Evolutionary conservation across 2,888 invertebrate genomes (phyloP), one percentile per base, ranked within the genome.

Genomic region (Nezara viridula): DNA sequence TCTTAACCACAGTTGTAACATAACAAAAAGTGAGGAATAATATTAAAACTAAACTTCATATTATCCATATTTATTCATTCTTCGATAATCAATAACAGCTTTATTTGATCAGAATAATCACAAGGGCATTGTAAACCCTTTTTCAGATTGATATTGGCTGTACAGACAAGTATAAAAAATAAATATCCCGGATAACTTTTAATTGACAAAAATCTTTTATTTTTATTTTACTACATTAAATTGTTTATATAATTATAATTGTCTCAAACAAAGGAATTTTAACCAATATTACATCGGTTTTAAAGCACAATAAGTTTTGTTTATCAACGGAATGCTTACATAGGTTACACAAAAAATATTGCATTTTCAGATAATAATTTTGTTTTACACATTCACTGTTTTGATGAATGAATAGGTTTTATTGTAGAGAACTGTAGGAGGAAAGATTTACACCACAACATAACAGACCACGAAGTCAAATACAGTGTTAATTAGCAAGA

Each of bases 31-130:
- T 44, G 21, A 16, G 81, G 40, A n/a, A 47, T 40, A 24, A 77
- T 40, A 81, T 81, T 14, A 81, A 81, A 44, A 81, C 32, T 81
- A 44, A 24, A 44, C 24, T 44, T 77, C 40, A 81, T 81, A 81
- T 81, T 44, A 81, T 81, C 40, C 81, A 81, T 81, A 44, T 81
- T 81, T 81, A 86, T 86, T 86, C 55, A 86, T 86, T 86, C 60
- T 86, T 52, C 60, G 40, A 86, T 86, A 86, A 86, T 86, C 52
- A 86, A 86, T 86, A 86, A 86, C 55, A 86, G 55, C 55, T 86
- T 86, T 86, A 86, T 86, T 60, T 55, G 55, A 60, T 86, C 12
- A 86, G 86, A 86, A n/a, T 86, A 86, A 37, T 86, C n/a, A 86
- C 86, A 86, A 21, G 81, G 81, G 81, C 44, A n/a, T 81, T 81